These are phyloP conservation scores for Automeris io DNA, from an alignment of 2,888 invertebrate species.

Conservation along the genomic window DNA sequence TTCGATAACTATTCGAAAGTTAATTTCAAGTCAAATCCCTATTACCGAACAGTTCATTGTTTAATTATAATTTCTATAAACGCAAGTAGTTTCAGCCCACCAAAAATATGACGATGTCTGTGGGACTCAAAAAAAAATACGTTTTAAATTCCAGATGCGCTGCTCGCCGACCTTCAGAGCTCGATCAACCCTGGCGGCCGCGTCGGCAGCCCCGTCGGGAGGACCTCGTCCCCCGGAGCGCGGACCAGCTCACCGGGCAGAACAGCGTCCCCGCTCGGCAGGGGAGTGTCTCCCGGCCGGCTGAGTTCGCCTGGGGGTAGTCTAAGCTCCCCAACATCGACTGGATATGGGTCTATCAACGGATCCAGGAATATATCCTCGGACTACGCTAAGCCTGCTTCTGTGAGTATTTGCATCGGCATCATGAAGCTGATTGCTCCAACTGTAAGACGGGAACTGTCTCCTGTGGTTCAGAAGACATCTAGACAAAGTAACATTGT, in stretches of 20 bases:
- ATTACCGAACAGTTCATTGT: too few relatives aligned
- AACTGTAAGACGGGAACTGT: too few relatives aligned
- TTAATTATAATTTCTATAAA: too few relatives aligned
- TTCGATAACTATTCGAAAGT: too few relatives aligned
- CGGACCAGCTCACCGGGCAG: constrained; percentile 56
- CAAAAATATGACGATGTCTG: too few relatives aligned
- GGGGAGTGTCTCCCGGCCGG: constrained; percentile 72
- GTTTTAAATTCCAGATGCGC: constrained; percentile 86
- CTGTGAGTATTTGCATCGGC: constrained; percentile 69
- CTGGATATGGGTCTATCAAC: constrained; percentile 89
- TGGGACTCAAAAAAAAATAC: background rate
- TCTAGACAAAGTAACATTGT: too few relatives aligned
- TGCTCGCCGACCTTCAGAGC: constrained; percentile 96
- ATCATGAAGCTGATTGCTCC: background rate
- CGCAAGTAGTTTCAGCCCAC: too few relatives aligned
- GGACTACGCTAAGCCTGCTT: constrained; percentile 75
- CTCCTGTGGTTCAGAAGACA: too few relatives aligned
- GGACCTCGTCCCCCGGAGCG: constrained; percentile 34
- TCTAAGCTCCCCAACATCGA: constrained; percentile 71
- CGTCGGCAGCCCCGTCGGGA: constrained; percentile 74
- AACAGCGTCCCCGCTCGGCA: constrained; percentile 47
- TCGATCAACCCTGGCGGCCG: constrained; percentile 85
- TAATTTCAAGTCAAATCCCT: too few relatives aligned
- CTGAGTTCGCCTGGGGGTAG: constrained; percentile 67
- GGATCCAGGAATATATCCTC: constrained; percentile 75